Conservation (phyloP, 2,888 invertebrate species). For the Lamproptera curius region DNA sequence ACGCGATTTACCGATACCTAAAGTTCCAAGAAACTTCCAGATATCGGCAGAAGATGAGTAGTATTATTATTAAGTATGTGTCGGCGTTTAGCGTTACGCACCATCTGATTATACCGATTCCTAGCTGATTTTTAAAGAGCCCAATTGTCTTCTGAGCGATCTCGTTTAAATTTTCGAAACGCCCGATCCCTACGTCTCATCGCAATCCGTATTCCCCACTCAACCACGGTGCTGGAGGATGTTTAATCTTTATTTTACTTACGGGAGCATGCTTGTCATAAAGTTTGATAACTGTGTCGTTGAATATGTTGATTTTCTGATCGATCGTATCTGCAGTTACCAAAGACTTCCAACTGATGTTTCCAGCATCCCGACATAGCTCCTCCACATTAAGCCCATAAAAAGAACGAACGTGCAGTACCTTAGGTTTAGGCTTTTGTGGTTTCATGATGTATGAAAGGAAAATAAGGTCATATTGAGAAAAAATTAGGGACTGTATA, state of each 20-base stretch:
- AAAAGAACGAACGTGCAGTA: not conserved
- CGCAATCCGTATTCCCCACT: not conserved
- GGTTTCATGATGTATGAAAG: not conserved
- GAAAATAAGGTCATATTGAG: not conserved
- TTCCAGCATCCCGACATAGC: not conserved
- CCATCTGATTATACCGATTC: conserved; percentile 2
- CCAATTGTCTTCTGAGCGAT: not conserved
- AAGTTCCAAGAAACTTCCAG: not conserved
- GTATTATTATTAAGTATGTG: not conserved
- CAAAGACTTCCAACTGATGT: not conserved
- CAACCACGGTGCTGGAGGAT: conserved; percentile 1
- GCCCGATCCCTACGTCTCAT: not conserved
- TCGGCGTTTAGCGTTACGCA: conserved; percentile 1
- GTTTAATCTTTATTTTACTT: not conserved
- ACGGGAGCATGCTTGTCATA: not conserved
- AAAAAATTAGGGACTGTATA: not conserved
- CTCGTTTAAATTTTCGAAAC: not conserved
- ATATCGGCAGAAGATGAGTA: not conserved
- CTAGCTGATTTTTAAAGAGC: not conserved
- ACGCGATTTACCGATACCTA: not conserved
- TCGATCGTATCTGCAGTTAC: not conserved
- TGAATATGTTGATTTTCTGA: not conserved
- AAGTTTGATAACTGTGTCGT: not conserved
- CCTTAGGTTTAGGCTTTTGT: not conserved
- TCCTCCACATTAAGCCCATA: not conserved